A percentile compares a stretch with the other conserved stretches of the same genome.
These are phyloP conservation scores for Eolophus roseicapilla DNA, from an alignment of 2,113 vertebrate genomes.

Conservation along the genomic window DNA sequence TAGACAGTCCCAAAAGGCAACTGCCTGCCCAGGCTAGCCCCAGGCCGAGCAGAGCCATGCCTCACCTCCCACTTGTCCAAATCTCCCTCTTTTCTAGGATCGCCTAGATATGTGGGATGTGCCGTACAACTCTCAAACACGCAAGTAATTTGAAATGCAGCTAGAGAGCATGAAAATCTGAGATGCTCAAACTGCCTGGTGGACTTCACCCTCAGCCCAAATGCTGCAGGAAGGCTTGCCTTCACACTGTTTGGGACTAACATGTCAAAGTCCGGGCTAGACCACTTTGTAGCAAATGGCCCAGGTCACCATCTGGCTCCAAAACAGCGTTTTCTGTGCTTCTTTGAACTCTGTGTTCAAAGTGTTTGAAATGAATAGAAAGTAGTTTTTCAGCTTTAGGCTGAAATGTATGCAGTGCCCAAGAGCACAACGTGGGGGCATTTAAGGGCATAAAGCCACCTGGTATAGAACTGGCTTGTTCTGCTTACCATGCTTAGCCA, in stretches of 20 bases:
- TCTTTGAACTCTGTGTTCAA: background rate
- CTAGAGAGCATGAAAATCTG: background rate
- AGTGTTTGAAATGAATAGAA: background rate
- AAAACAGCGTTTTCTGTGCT: background rate
- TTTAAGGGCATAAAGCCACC: background rate
- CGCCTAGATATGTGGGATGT: background rate
- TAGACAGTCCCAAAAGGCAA: background rate
- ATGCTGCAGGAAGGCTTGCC: background rate
- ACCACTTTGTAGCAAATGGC: background rate
- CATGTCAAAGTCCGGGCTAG: background rate
- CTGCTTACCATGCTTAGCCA: background rate
- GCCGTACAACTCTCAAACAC: background rate
- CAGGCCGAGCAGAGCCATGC: rapidly evolving
- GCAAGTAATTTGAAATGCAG: background rate
- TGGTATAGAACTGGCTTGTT: background rate
- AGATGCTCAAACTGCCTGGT: background rate
- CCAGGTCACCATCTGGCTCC: background rate
- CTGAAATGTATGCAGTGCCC: background rate
- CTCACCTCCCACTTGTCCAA: background rate
- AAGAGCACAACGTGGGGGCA: background rate
- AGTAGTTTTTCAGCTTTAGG: background rate
- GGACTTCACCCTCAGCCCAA: background rate
- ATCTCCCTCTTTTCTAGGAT: background rate
- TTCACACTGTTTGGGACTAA: background rate
- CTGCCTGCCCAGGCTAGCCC: background rate